Conservation (phyloP, 2,888 invertebrate species). For the Ectemnius lituratus region DNA sequence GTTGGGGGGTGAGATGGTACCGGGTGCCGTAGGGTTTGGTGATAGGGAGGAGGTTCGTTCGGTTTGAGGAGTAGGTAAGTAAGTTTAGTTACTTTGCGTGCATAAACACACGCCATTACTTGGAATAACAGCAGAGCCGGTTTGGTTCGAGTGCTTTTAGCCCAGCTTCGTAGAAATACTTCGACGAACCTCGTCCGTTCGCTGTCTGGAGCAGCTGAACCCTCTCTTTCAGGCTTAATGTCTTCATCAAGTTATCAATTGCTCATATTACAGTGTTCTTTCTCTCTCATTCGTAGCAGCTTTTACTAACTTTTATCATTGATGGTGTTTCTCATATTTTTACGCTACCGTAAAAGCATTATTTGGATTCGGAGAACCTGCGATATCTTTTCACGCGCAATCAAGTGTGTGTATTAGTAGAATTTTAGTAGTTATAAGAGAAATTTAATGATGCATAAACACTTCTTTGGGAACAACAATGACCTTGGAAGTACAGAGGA, state of each 20-base stretch:
- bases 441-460: constrained; percentile 32
- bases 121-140: constrained; percentile 63
- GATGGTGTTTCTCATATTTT: too few species aligned
- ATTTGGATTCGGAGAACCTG: too few species aligned
- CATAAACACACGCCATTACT: constrained; percentile 70
- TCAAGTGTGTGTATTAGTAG: too few species aligned
- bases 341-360: too few species aligned
- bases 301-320: too few species aligned
- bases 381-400: too few species aligned
- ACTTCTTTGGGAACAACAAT: constrained; percentile 40
- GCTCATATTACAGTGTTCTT: not conserved
- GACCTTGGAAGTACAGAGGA: constrained; percentile 33
- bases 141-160: constrained; percentile 49
- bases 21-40: constrained; percentile 25
- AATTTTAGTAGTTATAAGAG: not conserved
- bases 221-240: constrained; percentile 16
- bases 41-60: constrained; percentile 53
- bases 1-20: not conserved
- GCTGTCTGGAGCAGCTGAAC: constrained; percentile 7
- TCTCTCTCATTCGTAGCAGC: too few species aligned
- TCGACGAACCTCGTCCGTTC: constrained; percentile 13
- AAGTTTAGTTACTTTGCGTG: constrained; percentile 70
- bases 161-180: constrained; percentile 39
- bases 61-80: constrained; percentile 64
- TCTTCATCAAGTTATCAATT: constrained; percentile 23